Base-by-base conservation (phyloP, 2,113 vertebrate species). In the Catharus bicknelli region DNA sequence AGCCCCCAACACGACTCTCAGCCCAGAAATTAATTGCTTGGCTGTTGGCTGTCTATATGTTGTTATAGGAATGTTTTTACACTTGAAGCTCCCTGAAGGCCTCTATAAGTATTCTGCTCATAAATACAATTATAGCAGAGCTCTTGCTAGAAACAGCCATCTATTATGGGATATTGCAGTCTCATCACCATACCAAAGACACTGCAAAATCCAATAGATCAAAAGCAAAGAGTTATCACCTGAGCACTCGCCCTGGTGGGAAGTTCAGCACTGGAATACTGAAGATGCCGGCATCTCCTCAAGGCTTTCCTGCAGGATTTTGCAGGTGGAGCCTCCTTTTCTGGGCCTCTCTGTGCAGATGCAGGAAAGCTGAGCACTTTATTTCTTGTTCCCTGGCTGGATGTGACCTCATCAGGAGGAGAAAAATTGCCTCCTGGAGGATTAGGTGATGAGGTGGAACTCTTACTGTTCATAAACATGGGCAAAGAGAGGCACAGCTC, bases 61-160 rank as follows among this genome's bases (percentile, higher is more conserved):
- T 97, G 93, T 94, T 94, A 83, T 48, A 96, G 68, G 90, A 93
- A 94, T 94, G 92, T 95, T 97, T 95, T 96, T 94, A 95, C 90
- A 95, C 96, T 94, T 90, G 72, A 90, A 77, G 86, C 62, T 95
- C 95, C 95, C 96, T 43, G 94, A 96, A 97, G 96, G 91, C 95
- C 83, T 89, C 88, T 90, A 79, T 95, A 96, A 96, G 95, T 96
- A 96, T 97, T 97, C 96, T 86, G 66, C 87, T 96, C 96, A 95
- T 96, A 97, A 97, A 97, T 97, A 97, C 96, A 97, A 97, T 96
- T 96, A 97, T 54, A 93, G 80, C 86, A 54, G 63, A 81, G 93
- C 68, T 95, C 90, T 94, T 94, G 94, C 94, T 95, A 93, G 95
- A 91, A 96, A 93, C 77, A 95, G 92, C 94, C 90, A 89, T 95